Percentiles rank a stretch among this genome's conserved stretches.
Evolutionary conservation across 2,797 vertebrate genomes (phyloP).

Genomic region (Pseudomugil tenellus): DNA sequence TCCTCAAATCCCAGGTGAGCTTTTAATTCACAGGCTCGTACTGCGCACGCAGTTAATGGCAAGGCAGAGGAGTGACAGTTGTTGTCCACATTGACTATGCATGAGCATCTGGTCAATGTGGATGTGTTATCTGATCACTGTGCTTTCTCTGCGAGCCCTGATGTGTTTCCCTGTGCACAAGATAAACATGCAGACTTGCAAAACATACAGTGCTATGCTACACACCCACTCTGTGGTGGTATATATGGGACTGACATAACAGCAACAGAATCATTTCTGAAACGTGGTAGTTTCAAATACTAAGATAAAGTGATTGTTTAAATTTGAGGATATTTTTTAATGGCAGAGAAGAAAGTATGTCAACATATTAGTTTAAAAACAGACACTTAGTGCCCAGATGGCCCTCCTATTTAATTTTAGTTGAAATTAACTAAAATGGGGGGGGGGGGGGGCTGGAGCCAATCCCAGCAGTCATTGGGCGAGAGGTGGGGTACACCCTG

Average conservation of each 20-base stretch:
- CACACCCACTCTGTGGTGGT: constrained; percentile 8
- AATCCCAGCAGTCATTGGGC: no score
- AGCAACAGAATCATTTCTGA: background rate
- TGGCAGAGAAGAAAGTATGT: no score
- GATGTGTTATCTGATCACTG: constrained; percentile 60
- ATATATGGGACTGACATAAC: background rate
- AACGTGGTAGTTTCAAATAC: background rate
- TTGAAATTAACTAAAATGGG: no score
- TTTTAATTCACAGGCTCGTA: constrained; percentile 25
- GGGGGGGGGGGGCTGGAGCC: no score
- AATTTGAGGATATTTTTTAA: constrained; percentile 5
- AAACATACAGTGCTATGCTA: constrained; percentile 7
- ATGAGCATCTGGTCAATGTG: constrained; percentile 79
- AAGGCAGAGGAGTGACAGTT: constrained; percentile 21
- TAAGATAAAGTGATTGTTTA: background rate
- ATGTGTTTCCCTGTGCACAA: constrained; percentile 43
- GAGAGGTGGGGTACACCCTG: no score
- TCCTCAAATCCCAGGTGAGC: constrained; percentile 31
- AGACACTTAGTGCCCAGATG: no score
- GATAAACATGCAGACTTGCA: constrained; percentile 43
- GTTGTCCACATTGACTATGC: constrained; percentile 77
- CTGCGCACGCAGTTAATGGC: constrained; percentile 42
- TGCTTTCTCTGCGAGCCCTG: constrained; percentile 36
- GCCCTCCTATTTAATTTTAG: no score
- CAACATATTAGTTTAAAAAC: no score